Percentiles rank a stretch among this genome's conserved stretches.
Evolutionary conservation across 2,797 vertebrate genomes (phyloP).

Genomic region (Agapornis canus): DNA sequence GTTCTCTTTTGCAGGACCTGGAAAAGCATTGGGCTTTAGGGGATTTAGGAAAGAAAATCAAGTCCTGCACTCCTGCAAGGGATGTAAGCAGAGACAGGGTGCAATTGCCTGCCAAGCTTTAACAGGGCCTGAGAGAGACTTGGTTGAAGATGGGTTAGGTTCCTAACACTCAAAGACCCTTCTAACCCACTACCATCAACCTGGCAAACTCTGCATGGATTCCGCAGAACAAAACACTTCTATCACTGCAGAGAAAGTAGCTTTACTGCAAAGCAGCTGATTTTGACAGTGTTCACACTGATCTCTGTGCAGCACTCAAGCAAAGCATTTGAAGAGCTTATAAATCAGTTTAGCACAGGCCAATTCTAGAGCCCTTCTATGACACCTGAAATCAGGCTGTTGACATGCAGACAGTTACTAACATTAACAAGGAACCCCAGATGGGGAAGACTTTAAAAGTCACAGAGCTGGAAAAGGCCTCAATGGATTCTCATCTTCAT

Average conservation of each 20-base stretch:
- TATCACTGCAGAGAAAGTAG: not conserved
- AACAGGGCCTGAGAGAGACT: not conserved
- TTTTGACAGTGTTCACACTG: not conserved
- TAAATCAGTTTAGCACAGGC: not conserved
- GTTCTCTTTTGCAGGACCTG: conserved; percentile 85
- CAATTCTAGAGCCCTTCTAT: not conserved
- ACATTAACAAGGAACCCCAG: not conserved
- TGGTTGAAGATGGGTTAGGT: not conserved
- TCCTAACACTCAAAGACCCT: not conserved
- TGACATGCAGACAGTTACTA: not conserved
- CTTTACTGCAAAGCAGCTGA: not conserved
- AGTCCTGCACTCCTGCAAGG: not conserved
- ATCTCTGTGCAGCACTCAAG: not conserved
- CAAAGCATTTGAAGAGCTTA: not conserved
- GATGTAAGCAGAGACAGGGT: not conserved
- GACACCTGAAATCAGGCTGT: not conserved
- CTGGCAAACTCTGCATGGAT: not conserved
- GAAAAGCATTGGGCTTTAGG: not conserved
- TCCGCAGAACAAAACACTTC: not conserved
- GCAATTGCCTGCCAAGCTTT: not conserved
- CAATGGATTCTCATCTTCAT: not conserved
- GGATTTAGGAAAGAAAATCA: not conserved
- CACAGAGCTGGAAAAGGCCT: not conserved
- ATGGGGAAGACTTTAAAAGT: not conserved
- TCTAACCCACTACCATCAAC: not conserved